Base-by-base conservation (phyloP, 2,113 vertebrate species). In the Pituophis catenifer region DNA sequence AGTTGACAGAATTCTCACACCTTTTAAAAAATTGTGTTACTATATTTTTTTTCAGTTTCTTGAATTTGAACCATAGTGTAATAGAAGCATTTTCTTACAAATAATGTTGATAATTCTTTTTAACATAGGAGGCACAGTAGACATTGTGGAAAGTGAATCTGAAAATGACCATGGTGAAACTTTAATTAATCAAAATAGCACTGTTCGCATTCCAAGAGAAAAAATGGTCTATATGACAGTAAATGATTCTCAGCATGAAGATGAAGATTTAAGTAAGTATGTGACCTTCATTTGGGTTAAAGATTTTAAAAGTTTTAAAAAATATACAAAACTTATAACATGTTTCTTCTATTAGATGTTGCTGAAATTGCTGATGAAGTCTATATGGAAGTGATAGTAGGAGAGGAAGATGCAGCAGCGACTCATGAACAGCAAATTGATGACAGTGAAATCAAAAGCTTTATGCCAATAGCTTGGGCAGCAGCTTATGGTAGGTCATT, bases 201-300 rank as follows among this genome's bases (percentile, higher is more conserved):
- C 97, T 96, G 97, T 98, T 94, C 98, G 98, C 90, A 97, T 98
- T 88, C 98, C 99, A 93, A 97, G 98, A 96, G 99, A 99, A 97
- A 99, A 99, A 97, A 99, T 99, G 99, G 99, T 99, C 95, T 99
- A 99, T 97, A 99, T 99, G 99, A 98, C 99, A 93, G 99, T 99
- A 38, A 99, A 98, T 90, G 99, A 99, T 96, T 98, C 98, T 95
- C 99, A 99, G 94, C 98, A 98, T 93, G 98, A 98, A 97, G 98
- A 99, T 92, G 98, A 98, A 97, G 98, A 99, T 95, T 97, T 99
- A 93, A 98, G 99, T 99, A 97, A 98, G 98, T 97, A 95, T 96
- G 95, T 98, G 97, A 96, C 95, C 95, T 97, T 97, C 97, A 91
- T 97, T 94, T 97, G 96, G 97, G 97, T 95, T 0, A 93, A 93